These are phyloP conservation scores for Dioctria linearis DNA, from an alignment of 2,888 invertebrate species.

Conservation along the genomic window DNA sequence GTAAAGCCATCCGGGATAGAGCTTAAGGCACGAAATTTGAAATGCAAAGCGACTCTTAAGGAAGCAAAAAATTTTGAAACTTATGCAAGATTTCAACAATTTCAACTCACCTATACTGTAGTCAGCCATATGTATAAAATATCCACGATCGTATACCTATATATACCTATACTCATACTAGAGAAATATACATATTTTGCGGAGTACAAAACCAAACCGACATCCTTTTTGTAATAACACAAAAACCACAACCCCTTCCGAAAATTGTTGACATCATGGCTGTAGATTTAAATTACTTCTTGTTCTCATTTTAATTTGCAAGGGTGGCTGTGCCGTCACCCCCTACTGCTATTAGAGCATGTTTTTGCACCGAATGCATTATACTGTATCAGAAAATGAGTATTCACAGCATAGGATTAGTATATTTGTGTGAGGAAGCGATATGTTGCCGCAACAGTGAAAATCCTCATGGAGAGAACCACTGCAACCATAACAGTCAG, in stretches of 20 bases:
- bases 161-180: background rate
- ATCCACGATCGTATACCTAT: background rate
- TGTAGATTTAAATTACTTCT: slow-evolving; percentile 52
- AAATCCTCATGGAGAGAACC: slow-evolving; percentile 20
- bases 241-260: slow-evolving; percentile 49
- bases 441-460: slow-evolving; percentile 40
- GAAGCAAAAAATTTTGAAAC: slow-evolving; percentile 33
- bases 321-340: slow-evolving; percentile 21
- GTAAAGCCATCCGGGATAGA: slow-evolving; percentile 1
- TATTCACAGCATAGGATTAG: slow-evolving; percentile 16
- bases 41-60: slow-evolving; percentile 33
- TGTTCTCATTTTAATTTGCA: slow-evolving; percentile 51
- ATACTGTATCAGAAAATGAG: background rate
- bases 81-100: slow-evolving; percentile 25
- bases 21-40: slow-evolving; percentile 21
- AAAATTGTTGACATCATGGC: slow-evolving; percentile 51
- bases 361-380: slow-evolving; percentile 39
- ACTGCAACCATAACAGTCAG: slow-evolving; percentile 41
- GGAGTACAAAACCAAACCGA: slow-evolving; percentile 43
- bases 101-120: background rate
- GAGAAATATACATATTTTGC: slow-evolving; percentile 37
- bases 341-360: slow-evolving; percentile 9
- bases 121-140: background rate
- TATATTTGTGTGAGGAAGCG: background rate
- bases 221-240: slow-evolving; percentile 48